phyloP scores from a whole-genome alignment of 1,140 invertebrate genomes.

The Anagrus nilaparvatae region DNA sequence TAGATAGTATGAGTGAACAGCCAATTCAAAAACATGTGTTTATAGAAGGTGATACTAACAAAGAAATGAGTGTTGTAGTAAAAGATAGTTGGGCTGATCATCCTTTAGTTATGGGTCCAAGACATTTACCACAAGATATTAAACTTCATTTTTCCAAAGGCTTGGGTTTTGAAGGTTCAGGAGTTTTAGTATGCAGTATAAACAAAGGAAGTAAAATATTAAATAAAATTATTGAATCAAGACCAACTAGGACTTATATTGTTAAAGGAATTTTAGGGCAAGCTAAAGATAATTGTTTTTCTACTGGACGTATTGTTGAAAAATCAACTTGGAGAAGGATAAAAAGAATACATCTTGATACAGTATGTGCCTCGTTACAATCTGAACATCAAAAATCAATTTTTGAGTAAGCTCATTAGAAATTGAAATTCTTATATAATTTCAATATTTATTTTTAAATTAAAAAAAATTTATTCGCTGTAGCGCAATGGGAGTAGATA shows the following conservation, averaged over 20 bases:
- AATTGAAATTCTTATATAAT: no score
- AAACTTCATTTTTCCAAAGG: constrained; percentile 45
- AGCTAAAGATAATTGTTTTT: constrained; percentile 65
- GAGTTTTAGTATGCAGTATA: constrained; percentile 66
- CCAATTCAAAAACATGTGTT: constrained; percentile 47
- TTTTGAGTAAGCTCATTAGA: constrained; percentile 65
- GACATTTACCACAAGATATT: constrained; percentile 58
- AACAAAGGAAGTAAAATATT: constrained; percentile 51
- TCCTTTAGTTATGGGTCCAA: constrained; percentile 60
- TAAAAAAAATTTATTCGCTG: neutral
- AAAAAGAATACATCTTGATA: constrained; percentile 53
- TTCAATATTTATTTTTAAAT: constrained; percentile 4
- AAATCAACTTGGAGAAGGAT: constrained; percentile 63
- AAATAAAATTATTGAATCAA: constrained; percentile 44
- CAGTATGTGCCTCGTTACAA: constrained; percentile 63
- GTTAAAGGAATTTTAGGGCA: constrained; percentile 68
- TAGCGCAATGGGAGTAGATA: constrained; percentile 51
- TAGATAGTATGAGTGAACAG: constrained; percentile 59
- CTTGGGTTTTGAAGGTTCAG: constrained; percentile 53
- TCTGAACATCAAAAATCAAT: constrained; percentile 71
- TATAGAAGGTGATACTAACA: constrained; percentile 53
- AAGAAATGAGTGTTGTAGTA: constrained; percentile 46
- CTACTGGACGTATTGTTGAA: constrained; percentile 61
- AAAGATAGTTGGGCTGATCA: constrained; percentile 58
- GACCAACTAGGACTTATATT: constrained; percentile 58